Conservation (phyloP, 2,113 vertebrate species). For the Nothobranchius furzeri region DNA sequence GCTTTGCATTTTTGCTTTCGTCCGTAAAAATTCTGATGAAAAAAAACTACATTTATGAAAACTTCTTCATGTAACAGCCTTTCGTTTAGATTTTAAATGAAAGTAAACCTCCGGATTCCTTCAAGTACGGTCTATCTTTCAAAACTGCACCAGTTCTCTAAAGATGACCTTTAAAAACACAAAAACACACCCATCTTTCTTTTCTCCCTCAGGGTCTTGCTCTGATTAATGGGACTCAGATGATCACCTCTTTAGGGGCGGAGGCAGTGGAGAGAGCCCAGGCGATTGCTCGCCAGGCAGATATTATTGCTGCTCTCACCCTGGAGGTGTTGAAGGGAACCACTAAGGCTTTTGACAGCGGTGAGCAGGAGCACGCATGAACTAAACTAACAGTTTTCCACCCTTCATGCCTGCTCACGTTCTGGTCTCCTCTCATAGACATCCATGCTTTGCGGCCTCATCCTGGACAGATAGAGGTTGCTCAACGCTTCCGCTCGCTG, state of each 20-base stretch:
- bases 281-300: conserved; percentile 91
- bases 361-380: conserved; percentile 70
- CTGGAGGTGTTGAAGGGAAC: conserved; percentile 97
- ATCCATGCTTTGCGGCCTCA: conserved; percentile 93
- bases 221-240: conserved; percentile 97
- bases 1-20: too few relatives aligned
- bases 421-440: conserved; percentile 76
- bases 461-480: conserved; percentile 92
- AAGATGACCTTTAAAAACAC: background rate
- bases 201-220: conserved; percentile 86
- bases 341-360: conserved; percentile 96
- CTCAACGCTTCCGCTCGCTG: conserved; percentile 92
- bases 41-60: too few relatives aligned
- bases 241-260: conserved; percentile 97
- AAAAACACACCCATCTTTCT: background rate
- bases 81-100: too few relatives aligned
- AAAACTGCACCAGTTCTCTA: background rate
- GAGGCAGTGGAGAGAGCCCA: conserved; percentile 93
- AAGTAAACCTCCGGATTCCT: too few relatives aligned
- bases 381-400: background rate
- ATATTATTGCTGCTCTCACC: conserved; percentile 94
- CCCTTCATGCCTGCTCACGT: background rate
- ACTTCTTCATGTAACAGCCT: too few relatives aligned
- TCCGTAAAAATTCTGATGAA: too few relatives aligned
- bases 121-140: too few relatives aligned